A percentile compares a stretch with the other conserved stretches of the same genome.
These are phyloP conservation scores for Dicrurus megarhynchus DNA, from an alignment of 2,113 vertebrate genomes.

Conservation along the genomic window DNA sequence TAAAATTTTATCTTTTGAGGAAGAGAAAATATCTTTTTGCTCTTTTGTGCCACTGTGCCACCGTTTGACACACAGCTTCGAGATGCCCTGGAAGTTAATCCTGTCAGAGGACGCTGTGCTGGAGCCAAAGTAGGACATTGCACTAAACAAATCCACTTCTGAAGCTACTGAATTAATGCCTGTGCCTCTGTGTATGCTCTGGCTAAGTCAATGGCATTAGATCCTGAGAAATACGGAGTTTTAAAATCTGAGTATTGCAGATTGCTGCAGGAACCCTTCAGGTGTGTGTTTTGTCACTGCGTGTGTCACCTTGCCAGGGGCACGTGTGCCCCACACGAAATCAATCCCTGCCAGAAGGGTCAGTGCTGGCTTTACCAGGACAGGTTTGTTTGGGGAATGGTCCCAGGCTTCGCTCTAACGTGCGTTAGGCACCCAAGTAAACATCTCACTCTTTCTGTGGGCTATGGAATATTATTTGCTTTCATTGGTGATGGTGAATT, in stretches of 20 bases:
- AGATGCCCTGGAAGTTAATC: constrained; percentile 22
- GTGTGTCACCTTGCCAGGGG: not conserved
- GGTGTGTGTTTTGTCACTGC: not conserved
- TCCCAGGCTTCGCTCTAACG: not conserved
- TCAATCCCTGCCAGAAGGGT: not conserved
- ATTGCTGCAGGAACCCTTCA: not conserved
- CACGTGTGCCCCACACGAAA: rapidly evolving
- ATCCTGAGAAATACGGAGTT: not conserved
- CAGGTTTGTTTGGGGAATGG: not conserved
- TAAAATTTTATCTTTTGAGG: not conserved
- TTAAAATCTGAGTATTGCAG: not conserved
- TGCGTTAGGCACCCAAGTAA: not conserved
- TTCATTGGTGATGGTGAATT: not conserved
- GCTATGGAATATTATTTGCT: rapidly evolving
- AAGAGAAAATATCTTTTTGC: not conserved
- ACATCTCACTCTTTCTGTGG: not conserved
- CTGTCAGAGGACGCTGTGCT: constrained; percentile 10
- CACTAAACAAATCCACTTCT: not conserved
- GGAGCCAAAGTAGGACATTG: not conserved
- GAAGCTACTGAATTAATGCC: not conserved
- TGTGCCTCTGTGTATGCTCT: not conserved
- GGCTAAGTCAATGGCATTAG: not conserved
- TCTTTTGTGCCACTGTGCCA: not conserved
- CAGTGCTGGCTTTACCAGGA: not conserved
- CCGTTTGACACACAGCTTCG: not conserved